Evolutionary conservation across 1,140 invertebrate species (phyloP).

Genomic region (Saxidomus purpurata): DNA sequence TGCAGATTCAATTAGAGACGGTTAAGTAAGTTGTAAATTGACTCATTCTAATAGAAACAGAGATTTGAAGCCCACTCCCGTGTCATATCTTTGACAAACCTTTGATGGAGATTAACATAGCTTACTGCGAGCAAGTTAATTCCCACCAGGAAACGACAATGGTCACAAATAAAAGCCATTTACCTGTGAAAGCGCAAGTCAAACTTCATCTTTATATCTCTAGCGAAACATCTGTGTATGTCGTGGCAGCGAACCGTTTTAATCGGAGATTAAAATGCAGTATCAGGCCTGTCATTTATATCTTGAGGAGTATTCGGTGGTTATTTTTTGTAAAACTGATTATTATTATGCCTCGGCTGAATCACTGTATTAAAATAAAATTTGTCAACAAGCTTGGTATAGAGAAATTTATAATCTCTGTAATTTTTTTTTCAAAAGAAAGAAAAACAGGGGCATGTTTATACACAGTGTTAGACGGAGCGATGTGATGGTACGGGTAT

Average conservation of each 20-base stretch:
- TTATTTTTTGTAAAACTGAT: slow-evolving; percentile 19
- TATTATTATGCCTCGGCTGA: background rate
- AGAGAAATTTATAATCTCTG: background rate
- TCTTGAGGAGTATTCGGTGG: background rate
- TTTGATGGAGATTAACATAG: background rate
- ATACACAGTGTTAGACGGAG: no score
- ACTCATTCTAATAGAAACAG: slow-evolving; percentile 27
- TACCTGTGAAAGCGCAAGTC: slow-evolving; percentile 41
- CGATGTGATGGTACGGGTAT: no score
- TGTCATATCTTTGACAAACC: slow-evolving; percentile 23
- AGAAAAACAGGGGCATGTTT: no score
- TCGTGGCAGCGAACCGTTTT: background rate
- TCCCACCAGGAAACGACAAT: slow-evolving; percentile 22
- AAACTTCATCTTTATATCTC: slow-evolving; percentile 19
- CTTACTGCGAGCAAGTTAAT: slow-evolving; percentile 30
- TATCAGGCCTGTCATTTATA: slow-evolving; percentile 36
- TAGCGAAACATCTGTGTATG: slow-evolving; percentile 33
- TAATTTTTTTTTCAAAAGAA: no score
- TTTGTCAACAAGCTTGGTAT: background rate
- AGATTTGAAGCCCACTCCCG: slow-evolving; percentile 9
- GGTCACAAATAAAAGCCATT: slow-evolving; percentile 13
- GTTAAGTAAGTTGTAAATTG: slow-evolving; percentile 29
- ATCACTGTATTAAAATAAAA: background rate
- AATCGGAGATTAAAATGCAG: slow-evolving; percentile 27
- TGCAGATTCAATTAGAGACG: background rate